Percentiles rank a stretch among this genome's conserved stretches.
Conservation (phyloP, 2,797 vertebrate species). For the Glossophaga mutica region DNA sequence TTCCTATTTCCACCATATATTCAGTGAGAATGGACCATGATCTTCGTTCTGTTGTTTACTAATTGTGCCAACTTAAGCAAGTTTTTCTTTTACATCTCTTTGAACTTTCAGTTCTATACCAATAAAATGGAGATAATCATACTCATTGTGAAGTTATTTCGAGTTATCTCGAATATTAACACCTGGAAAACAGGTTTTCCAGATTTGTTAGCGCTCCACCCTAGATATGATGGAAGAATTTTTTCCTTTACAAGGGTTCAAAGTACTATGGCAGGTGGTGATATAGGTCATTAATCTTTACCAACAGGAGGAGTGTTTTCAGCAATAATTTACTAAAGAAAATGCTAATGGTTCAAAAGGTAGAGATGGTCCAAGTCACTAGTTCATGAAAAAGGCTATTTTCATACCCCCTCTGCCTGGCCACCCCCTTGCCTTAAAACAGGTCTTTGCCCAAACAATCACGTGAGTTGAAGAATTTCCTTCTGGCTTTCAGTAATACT, state of each 20-base stretch:
- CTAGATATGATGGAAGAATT: neutral
- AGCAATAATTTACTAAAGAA: neutral
- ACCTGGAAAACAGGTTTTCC: neutral
- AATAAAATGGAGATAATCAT: neutral
- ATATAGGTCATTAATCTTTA: neutral
- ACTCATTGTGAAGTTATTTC: neutral
- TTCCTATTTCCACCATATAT: neutral
- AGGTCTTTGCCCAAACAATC: slow-evolving; percentile 55
- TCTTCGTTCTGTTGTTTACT: neutral
- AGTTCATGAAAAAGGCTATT: neutral
- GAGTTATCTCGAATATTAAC: neutral
- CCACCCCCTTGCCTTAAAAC: neutral
- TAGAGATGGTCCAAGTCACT: neutral
- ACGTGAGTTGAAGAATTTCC: slow-evolving; percentile 37
- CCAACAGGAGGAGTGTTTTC: neutral
- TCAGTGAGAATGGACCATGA: neutral
- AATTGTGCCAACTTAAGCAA: neutral
- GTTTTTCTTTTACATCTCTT: neutral
- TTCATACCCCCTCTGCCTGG: too few species aligned
- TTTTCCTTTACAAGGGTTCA: slow-evolving; percentile 12
- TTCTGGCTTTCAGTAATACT: slow-evolving; percentile 51
- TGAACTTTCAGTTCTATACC: neutral
- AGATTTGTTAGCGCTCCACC: neutral
- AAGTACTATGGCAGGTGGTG: neutral
- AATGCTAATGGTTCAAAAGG: neutral